phyloP scores from a whole-genome alignment of 2,113 vertebrate genomes.

The Pachyramphus minor region DNA sequence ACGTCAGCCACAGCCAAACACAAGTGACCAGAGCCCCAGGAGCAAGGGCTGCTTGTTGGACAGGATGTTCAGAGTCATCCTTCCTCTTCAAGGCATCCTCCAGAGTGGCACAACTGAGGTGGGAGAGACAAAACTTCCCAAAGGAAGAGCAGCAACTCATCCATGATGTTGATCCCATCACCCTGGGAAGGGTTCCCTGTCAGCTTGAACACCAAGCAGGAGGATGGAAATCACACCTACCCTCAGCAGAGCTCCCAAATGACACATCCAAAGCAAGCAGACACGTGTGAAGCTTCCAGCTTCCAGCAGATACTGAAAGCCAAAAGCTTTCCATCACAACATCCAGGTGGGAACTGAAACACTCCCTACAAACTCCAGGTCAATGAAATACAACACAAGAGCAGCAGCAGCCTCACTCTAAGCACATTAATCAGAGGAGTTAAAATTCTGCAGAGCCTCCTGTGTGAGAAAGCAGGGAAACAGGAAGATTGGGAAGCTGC shows the following conservation, averaged over 20 bases:
- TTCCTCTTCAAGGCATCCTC: neutral
- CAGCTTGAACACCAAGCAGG: neutral
- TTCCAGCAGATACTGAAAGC: neutral
- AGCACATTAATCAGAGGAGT: neutral
- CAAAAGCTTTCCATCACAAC: neutral
- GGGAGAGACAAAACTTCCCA: neutral
- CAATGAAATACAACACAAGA: neutral
- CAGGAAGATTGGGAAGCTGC: neutral
- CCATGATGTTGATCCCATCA: accelerated
- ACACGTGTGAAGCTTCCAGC: neutral
- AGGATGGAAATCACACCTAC: neutral
- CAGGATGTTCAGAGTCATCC: neutral
- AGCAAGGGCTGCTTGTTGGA: neutral
- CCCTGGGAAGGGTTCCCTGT: neutral
- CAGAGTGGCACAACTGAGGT: neutral
- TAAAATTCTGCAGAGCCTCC: neutral
- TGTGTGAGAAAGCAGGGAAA: neutral
- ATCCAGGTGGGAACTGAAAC: neutral
- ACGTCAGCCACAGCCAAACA: neutral
- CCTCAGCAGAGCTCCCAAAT: neutral
- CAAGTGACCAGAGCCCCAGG: neutral
- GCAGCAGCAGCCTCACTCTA: neutral
- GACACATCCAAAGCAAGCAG: neutral
- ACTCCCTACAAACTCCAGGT: neutral
- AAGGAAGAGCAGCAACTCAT: neutral